Evolutionary conservation across 2,797 vertebrate species (phyloP), one percentile per base, ranked within the genome.

Genomic region (Leucoraja ocellata): DNA sequence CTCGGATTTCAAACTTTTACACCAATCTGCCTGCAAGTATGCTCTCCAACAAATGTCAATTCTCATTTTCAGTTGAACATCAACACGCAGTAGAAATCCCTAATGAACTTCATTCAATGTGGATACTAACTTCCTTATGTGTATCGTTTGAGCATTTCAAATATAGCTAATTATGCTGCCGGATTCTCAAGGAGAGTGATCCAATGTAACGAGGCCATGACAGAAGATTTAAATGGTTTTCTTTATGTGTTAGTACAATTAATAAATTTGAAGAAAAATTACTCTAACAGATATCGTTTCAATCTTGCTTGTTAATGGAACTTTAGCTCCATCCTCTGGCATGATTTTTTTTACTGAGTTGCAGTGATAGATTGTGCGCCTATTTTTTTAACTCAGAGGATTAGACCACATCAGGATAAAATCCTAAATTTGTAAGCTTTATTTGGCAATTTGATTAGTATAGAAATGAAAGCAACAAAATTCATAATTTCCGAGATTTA

Each of bases 271-370:
- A 76, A 6, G 71, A 92, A 92, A 90, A 25, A 90, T n/a, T 25
- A 13, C 21, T 83, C 46, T 10, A 58, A 10, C 5, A 65, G 25
- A 7, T 54, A 54, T 74, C 28, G 4, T 54, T 11, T 54, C 39
- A 76, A 91, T 46, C 11, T 54, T 92, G 71, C 25, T 76, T 92
- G 71, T 25, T 36, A 92, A 46, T 92, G 71, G 90, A 92, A 58
- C 90, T 92, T 92, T 28, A 92, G 90, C 90, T 92, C 90, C 90
- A 92, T 21, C 90, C 71, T 92, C 90, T 92, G 90, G 90, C 90
- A 92, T n/a, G 71, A 54, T 74, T 92, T 92, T 90, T 9, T 9
- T 54, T 58, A 54, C 90, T 76, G 71, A 54, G 21, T 28, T n/a
- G 6, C 4, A 13, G 11, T 63, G 16, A 32, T 18, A 63, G 58